phyloP scores from a whole-genome alignment of 2,888 invertebrate species.

The Megalurothrips usitatus region DNA sequence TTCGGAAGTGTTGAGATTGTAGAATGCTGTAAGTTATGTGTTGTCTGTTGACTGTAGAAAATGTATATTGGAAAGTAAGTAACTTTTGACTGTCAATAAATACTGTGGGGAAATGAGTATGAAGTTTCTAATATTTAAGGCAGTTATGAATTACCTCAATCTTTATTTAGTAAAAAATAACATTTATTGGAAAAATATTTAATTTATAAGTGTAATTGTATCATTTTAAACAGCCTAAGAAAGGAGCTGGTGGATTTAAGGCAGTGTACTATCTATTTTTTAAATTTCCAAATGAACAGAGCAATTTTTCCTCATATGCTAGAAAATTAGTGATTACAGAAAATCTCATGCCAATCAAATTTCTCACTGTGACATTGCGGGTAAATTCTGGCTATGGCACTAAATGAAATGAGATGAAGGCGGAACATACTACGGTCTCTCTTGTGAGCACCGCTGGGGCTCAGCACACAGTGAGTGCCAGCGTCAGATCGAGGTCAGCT shows the following conservation, averaged over 20 bases:
- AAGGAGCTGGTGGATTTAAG: not conserved
- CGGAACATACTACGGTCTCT: too few relatives aligned
- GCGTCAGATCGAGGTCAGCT: too few relatives aligned
- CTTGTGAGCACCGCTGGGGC: too few relatives aligned
- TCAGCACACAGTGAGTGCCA: too few relatives aligned
- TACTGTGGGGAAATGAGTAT: not conserved
- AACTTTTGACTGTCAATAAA: slow-evolving; percentile 27
- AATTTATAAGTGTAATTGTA: not conserved
- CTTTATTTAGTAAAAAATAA: not conserved
- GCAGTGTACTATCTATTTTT: too few relatives aligned
- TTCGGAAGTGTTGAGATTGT: not conserved
- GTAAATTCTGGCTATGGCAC: too few relatives aligned
- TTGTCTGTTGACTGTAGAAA: slow-evolving; percentile 26
- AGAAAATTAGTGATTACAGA: too few relatives aligned
- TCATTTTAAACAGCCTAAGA: not conserved
- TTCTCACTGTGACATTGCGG: too few relatives aligned
- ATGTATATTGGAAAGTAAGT: slow-evolving; percentile 15
- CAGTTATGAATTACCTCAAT: not conserved
- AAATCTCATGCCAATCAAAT: too few relatives aligned
- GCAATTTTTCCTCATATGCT: too few relatives aligned
- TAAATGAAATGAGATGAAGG: too few relatives aligned
- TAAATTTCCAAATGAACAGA: too few relatives aligned
- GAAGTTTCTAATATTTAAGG: not conserved
- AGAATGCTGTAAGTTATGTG: slow-evolving; percentile 20
- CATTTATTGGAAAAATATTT: not conserved